Evolutionary conservation across 2,113 vertebrate species (phyloP).

Genomic region (Syngnathus scovelli): DNA sequence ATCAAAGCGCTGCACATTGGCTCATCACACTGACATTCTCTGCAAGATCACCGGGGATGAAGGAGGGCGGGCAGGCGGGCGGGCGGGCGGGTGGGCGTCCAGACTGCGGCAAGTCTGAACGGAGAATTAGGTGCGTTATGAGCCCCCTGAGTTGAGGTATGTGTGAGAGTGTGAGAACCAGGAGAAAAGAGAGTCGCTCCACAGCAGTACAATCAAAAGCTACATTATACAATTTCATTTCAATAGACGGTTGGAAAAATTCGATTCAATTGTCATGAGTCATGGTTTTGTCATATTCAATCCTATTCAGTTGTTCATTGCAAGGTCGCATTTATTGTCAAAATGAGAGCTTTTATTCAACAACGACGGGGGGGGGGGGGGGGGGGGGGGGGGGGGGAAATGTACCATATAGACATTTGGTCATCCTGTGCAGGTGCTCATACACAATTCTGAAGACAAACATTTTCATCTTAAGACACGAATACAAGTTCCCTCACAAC

Average conservation of each 20-base stretch:
- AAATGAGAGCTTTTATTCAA: not conserved
- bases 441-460: constrained; percentile 8
- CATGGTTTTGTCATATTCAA: not conserved
- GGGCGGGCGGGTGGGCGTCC: not conserved
- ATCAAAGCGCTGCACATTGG: constrained; percentile 20
- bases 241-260: not conserved
- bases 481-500: constrained; percentile 11
- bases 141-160: not conserved
- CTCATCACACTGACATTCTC: constrained; percentile 27
- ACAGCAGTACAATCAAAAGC: not conserved
- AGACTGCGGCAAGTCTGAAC: constrained; percentile 13
- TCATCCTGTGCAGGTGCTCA: constrained; percentile 1
- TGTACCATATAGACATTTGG: not conserved
- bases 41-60: not conserved
- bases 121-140: constrained; percentile 27
- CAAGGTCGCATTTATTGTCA: not conserved
- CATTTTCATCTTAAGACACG: constrained; percentile 9
- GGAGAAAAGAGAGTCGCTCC: not conserved
- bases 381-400: no score
- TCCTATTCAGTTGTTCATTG: not conserved
- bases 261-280: not conserved
- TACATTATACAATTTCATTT: not conserved
- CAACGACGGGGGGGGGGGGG: no score
- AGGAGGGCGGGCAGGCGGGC: not conserved
- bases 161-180: not conserved